Conservation (phyloP, 1,140 invertebrate species). For the Papilio xuthus region DNA sequence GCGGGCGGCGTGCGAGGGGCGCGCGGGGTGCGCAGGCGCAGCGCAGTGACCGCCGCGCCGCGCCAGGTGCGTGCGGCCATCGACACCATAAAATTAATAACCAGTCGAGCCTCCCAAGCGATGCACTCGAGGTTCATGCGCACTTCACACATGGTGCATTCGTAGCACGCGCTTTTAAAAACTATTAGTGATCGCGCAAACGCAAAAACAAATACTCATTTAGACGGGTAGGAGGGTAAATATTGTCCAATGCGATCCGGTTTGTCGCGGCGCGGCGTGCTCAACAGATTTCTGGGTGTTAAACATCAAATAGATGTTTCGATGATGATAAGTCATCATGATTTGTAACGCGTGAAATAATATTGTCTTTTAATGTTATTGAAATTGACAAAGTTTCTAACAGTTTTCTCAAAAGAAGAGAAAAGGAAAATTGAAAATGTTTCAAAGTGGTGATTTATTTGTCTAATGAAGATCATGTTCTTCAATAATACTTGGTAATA, state of each 20-base stretch:
- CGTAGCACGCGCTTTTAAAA: constrained; percentile 41
- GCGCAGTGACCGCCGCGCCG: constrained; percentile 75
- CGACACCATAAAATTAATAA: constrained; percentile 81
- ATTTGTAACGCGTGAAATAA: background rate
- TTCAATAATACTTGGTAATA: background rate
- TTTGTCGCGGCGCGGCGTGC: constrained; percentile 2
- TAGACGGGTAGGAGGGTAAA: constrained; percentile 32
- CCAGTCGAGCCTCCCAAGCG: constrained; percentile 75
- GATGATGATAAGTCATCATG: constrained; percentile 7
- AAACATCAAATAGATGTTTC: constrained; percentile 26
- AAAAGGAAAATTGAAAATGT: background rate
- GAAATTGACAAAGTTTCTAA: background rate
- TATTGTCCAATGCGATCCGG: constrained; percentile 34
- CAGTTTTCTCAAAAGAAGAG: background rate
- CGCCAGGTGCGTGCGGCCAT: constrained; percentile 78
- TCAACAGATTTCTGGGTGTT: constrained; percentile 25
- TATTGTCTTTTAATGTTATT: background rate
- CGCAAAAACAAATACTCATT: constrained; percentile 30
- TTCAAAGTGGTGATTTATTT: background rate
- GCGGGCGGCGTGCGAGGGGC: constrained; percentile 40
- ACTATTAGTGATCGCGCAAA: constrained; percentile 35
- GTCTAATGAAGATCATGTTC: too few relatives aligned
- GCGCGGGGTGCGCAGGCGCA: constrained; percentile 51
- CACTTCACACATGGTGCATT: constrained; percentile 61
- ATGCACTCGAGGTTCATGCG: constrained; percentile 70